Base-by-base conservation (phyloP, 2,113 vertebrate genomes). In the Callionymus lyra region DNA sequence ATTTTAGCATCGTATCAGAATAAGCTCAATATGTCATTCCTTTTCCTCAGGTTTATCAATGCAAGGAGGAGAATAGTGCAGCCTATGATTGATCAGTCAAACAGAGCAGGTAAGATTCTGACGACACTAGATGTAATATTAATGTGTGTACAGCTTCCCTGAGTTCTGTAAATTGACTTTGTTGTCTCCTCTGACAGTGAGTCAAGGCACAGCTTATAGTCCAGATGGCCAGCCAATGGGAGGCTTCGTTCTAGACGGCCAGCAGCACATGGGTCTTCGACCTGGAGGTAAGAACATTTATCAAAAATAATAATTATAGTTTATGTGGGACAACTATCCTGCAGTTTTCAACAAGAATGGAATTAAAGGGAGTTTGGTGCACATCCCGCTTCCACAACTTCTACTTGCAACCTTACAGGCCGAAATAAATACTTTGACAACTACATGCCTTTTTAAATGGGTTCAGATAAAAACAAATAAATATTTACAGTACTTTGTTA, bases 71-170 rank as follows among this genome's bases (percentile, higher is more conserved):
- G 94, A 85, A 98, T 98, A 88, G 94, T 98, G 63, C 94, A 98
- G 74, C 94, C 94, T 56, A 97, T 97, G 94, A 97, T 97, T 61
- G 94, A 97, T 85, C 94, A 97, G 87, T 96, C 94, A 66, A 97
- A 97, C 87, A 90, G 93, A 93, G 88, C 94, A 93, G 94, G 94
- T 91, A 88, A 87, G 19, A n/a, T n/a, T n/a, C n/a, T n/a, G n/a
- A n/a, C n/a, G n/a, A n/a, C n/a, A n/a, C n/a, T n/a, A n/a, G n/a
- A n/a, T n/a, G n/a, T n/a, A n/a, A n/a, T n/a, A n/a, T n/a, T n/a
- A n/a, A n/a, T n/a, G n/a, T n/a, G n/a, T n/a, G n/a, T n/a, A n/a
- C n/a, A n/a, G n/a, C n/a, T n/a, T n/a, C n/a, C n/a, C n/a, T n/a
- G n/a, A n/a, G n/a, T n/a, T n/a, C n/a, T n/a, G n/a, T n/a, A n/a